phyloP scores from a whole-genome alignment of 1,140 invertebrate species.

The Stegodyphus dumicola region DNA sequence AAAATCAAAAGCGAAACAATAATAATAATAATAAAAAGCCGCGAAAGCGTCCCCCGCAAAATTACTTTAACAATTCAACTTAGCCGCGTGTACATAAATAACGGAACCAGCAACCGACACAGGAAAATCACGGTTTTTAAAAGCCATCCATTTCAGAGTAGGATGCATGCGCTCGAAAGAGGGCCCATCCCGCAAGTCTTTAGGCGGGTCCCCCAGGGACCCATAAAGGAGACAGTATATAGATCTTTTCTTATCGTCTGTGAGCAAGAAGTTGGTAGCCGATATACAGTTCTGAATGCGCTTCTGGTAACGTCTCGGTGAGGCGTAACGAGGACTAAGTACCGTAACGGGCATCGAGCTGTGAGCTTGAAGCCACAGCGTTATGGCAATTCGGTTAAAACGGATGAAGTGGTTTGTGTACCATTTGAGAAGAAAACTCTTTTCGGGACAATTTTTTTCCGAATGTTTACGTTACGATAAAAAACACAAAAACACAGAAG shows the following conservation, averaged over 20 bases:
- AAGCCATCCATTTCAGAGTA: slow-evolving; percentile 28
- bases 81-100: slow-evolving; percentile 44
- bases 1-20: too few relatives aligned
- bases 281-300: neutral
- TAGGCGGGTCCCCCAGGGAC: slow-evolving; percentile 9
- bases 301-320: neutral
- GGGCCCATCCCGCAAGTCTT: slow-evolving; percentile 14
- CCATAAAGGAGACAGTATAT: slow-evolving; percentile 51
- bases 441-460: neutral
- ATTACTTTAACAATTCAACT: slow-evolving; percentile 53
- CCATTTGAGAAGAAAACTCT: neutral
- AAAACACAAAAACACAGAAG: too few relatives aligned
- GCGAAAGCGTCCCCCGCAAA: neutral
- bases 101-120: slow-evolving; percentile 11
- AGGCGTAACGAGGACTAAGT: slow-evolving; percentile 30
- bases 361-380: slow-evolving; percentile 2
- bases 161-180: neutral
- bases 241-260: slow-evolving; percentile 50
- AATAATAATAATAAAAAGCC: too few relatives aligned
- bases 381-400: slow-evolving; percentile 32
- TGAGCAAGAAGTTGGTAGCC: slow-evolving; percentile 31
- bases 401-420: neutral
- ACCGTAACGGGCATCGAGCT: slow-evolving; percentile 31
- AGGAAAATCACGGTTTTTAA: slow-evolving; percentile 52
- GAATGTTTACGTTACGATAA: neutral